A percentile compares a stretch with the other conserved stretches of the same genome.
Conservation (phyloP, 1,140 invertebrate genomes). For the Stratiolaelaps scimitus region DNA sequence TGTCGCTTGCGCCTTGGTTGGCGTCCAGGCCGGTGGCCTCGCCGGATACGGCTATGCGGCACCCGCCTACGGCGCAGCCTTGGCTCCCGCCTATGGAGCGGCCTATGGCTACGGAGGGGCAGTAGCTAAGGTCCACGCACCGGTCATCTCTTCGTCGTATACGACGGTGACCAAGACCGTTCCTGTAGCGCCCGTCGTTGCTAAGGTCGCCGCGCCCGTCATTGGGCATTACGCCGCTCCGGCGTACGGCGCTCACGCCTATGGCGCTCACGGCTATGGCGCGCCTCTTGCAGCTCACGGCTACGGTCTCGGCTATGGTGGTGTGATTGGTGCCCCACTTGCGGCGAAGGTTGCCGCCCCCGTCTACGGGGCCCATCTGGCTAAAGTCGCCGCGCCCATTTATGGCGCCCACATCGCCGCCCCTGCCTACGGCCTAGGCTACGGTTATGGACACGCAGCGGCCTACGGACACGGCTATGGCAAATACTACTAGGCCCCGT, state of each 20-base stretch:
- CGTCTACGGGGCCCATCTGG: constrained; percentile 2
- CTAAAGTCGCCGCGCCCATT: constrained; percentile 8
- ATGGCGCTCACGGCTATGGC: not conserved
- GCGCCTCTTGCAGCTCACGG: not conserved
- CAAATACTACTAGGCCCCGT: not conserved
- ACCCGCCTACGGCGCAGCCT: constrained; percentile 3
- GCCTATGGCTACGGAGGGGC: constrained; percentile 4
- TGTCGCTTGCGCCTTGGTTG: not conserved
- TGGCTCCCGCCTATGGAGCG: not conserved
- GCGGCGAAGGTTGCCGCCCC: not conserved
- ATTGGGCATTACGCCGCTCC: not conserved
- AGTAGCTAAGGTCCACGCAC: not conserved
- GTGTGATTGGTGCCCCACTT: not conserved
- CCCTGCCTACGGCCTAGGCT: not conserved
- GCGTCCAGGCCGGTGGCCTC: constrained; percentile 1
- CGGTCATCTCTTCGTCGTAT: constrained; percentile 8
- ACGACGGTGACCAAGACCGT: constrained; percentile 12
- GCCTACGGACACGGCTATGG: not conserved
- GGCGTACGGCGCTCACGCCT: not conserved
- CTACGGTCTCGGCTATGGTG: not conserved
- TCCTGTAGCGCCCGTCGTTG: not conserved
- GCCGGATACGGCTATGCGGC: not conserved
- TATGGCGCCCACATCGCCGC: constrained; percentile 11
- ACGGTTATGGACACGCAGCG: not conserved
- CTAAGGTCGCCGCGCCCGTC: not conserved